Evolutionary conservation across 2,113 vertebrate genomes (phyloP).

Genomic region (Solea solea): DNA sequence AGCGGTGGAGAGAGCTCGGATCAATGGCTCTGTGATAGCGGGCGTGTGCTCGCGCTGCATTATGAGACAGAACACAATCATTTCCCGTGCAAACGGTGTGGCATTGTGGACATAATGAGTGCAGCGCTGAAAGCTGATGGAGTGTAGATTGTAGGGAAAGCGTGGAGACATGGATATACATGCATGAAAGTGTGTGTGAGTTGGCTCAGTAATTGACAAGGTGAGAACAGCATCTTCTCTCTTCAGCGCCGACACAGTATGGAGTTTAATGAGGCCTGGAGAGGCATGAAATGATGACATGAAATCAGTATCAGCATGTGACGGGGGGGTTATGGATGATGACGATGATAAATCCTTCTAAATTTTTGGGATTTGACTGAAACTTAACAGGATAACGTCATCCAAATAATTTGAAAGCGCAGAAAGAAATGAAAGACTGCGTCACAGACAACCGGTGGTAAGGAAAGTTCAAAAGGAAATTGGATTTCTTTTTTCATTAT

Average conservation of each 20-base stretch:
- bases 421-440: not conserved
- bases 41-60: not conserved
- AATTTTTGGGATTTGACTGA: not conserved
- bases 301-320: conserved; percentile 56
- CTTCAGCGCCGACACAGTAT: conserved; percentile 26
- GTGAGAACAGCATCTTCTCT: conserved; percentile 24
- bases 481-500: not conserved
- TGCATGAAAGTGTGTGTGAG: not conserved
- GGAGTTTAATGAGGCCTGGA: conserved; percentile 59
- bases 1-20: conserved; percentile 15
- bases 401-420: not conserved
- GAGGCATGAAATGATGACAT: conserved; percentile 61
- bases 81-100: conserved; percentile 34
- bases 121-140: conserved; percentile 9
- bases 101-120: conserved; percentile 37
- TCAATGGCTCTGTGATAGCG: conserved; percentile 48
- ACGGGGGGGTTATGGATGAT: conserved; percentile 22
- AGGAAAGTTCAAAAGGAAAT: not conserved
- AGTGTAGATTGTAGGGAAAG: conserved; percentile 9
- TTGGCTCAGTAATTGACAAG: conserved; percentile 53
- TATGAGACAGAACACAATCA: conserved; percentile 21
- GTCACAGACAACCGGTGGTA: not conserved
- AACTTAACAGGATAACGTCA: not conserved
- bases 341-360: conserved; percentile 9
- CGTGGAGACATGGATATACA: not conserved